Evolutionary conservation across 2,113 vertebrate species (phyloP).

Genomic region (Dipodomys stephensi): DNA sequence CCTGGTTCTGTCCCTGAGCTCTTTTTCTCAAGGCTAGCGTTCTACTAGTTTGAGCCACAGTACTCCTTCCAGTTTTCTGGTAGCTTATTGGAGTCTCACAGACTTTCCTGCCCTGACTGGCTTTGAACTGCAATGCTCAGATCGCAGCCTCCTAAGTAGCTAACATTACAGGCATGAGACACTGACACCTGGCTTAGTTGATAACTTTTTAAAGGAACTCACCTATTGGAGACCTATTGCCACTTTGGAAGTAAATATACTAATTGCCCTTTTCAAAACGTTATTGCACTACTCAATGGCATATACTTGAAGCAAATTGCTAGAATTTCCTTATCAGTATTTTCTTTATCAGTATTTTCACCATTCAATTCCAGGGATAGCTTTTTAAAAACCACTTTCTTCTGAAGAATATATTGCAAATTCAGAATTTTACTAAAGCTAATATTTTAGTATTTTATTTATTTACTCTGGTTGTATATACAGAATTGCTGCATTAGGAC

Average conservation of each 20-base stretch:
- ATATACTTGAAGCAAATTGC: constrained; percentile 24
- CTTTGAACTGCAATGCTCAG: too few relatives aligned
- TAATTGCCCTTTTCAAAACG: not conserved
- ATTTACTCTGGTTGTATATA: constrained; percentile 1
- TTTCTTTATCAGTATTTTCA: not conserved
- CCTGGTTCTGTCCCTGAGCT: too few relatives aligned
- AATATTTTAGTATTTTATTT: constrained; percentile 53
- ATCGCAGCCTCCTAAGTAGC: too few relatives aligned
- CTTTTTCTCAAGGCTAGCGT: too few relatives aligned
- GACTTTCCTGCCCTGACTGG: too few relatives aligned
- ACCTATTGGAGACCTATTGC: not conserved
- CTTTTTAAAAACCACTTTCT: constrained; percentile 38
- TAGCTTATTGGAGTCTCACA: too few relatives aligned
- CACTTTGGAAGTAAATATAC: constrained; percentile 42
- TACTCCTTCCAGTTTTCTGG: too few relatives aligned
- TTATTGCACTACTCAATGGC: not conserved
- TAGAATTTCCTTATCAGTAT: not conserved
- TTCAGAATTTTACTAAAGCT: constrained; percentile 19
- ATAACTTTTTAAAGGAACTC: constrained; percentile 8
- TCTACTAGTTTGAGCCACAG: too few relatives aligned
- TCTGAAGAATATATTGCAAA: not conserved
- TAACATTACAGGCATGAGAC: too few relatives aligned
- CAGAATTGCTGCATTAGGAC: not conserved
- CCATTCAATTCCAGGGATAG: not conserved
- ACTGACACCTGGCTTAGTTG: not conserved